Evolutionary conservation across 1,140 invertebrate genomes (phyloP).

Genomic region (Meloidogyne hapla): DNA sequence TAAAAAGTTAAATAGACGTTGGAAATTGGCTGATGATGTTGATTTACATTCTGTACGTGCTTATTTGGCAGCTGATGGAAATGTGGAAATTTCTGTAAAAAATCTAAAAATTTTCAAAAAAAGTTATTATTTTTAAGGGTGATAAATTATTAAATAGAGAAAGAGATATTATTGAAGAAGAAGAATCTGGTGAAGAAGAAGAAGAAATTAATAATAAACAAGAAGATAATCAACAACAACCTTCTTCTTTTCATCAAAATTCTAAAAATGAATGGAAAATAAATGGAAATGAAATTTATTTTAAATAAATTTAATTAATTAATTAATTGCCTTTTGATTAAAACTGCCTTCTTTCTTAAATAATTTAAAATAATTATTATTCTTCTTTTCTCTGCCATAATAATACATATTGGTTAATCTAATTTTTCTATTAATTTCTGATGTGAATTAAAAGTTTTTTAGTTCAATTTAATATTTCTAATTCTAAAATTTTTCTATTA

Average conservation of each 20-base stretch:
- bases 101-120: neutral
- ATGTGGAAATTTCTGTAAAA: conserved; percentile 12
- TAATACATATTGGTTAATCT: too few relatives aligned
- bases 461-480: too few relatives aligned
- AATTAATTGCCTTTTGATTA: too few relatives aligned
- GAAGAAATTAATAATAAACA: neutral
- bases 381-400: too few relatives aligned
- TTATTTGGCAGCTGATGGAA: conserved; percentile 4
- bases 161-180: neutral
- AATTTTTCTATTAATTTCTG: too few relatives aligned
- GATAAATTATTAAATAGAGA: conserved; percentile 3
- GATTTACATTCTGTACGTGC: conserved; percentile 14
- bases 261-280: neutral
- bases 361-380: too few relatives aligned
- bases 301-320: neutral
- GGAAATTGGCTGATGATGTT: conserved; percentile 12
- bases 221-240: neutral
- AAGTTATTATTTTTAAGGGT: neutral
- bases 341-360: neutral
- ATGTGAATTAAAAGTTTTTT: too few relatives aligned
- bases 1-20: conserved; percentile 19
- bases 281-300: neutral
- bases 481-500: too few relatives aligned
- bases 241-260: neutral
- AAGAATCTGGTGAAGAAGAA: neutral